These are phyloP conservation scores for Sphaerodactylus townsendi DNA, from an alignment of 2,113 vertebrate genomes.

Conservation along the genomic window DNA sequence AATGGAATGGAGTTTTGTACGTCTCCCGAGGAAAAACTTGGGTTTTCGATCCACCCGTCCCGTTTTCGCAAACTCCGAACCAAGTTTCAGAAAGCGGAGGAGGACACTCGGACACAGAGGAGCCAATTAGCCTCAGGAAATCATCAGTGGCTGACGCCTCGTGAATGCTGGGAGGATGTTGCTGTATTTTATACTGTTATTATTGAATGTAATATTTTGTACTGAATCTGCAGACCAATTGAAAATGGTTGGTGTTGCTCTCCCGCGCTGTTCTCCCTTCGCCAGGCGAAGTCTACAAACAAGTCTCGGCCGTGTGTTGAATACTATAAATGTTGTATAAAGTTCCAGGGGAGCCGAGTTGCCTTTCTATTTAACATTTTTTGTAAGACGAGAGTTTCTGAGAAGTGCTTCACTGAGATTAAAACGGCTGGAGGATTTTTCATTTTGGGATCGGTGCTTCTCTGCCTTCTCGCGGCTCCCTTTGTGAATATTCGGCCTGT, in stretches of 20 bases:
- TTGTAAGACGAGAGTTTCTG: constrained; percentile 27
- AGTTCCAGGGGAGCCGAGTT: not conserved
- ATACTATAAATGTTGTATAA: constrained; percentile 1
- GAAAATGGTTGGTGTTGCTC: not conserved
- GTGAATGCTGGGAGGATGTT: not conserved
- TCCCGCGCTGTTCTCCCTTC: not conserved
- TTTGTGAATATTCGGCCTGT: no score
- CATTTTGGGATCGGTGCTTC: not conserved
- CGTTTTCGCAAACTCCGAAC: no score
- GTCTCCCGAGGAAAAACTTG: no score
- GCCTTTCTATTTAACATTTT: constrained; percentile 50
- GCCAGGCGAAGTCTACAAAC: accelerated
- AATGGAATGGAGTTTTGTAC: no score
- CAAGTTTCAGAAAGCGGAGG: not conserved
- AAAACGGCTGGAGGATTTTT: constrained; percentile 22
- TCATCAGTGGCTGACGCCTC: not conserved
- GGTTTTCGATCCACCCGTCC: no score
- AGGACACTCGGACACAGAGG: no score
- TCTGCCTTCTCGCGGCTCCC: accelerated
- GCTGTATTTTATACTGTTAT: not conserved
- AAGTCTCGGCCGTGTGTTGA: not conserved
- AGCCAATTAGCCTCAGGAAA: not conserved
- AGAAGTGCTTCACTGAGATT: constrained; percentile 23
- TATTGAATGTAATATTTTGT: not conserved
- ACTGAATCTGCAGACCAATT: accelerated